A percentile compares a stretch with the other conserved stretches of the same genome.
These are phyloP conservation scores for Laticauda laticaudata DNA, from an alignment of 2,113 vertebrate genomes.

Conservation along the genomic window DNA sequence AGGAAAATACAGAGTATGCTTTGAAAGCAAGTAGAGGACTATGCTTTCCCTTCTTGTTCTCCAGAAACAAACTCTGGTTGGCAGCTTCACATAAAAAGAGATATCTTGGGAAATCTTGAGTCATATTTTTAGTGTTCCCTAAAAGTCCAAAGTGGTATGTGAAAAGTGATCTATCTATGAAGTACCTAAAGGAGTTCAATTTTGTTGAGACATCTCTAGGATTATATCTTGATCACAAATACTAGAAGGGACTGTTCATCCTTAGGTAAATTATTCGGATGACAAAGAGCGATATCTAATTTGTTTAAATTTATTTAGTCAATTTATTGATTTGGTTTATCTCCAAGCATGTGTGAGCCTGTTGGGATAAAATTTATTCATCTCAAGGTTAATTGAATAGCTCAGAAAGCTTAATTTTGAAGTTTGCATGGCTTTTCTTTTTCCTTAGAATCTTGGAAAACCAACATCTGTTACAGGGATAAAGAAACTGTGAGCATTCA, in stretches of 20 bases:
- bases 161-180: not conserved
- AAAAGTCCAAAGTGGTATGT: not conserved
- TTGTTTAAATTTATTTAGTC: not conserved
- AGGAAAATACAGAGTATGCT: not conserved
- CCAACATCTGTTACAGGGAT: not conserved
- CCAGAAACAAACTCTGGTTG: not conserved
- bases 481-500: not conserved
- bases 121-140: not conserved
- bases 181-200: not conserved
- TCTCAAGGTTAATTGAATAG: not conserved
- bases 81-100: not conserved
- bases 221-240: not conserved
- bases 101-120: not conserved
- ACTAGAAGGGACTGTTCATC: not conserved
- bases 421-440: not conserved
- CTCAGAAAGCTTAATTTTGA: not conserved
- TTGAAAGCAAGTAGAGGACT: not conserved
- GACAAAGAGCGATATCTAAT: not conserved
- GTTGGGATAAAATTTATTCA: not conserved
- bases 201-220: not conserved
- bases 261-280: not conserved
- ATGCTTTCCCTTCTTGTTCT: not conserved
- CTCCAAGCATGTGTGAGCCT: not conserved
- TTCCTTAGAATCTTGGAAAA: not conserved
- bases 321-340: not conserved